A percentile compares a stretch with the other conserved stretches of the same genome.
phyloP scores from a whole-genome alignment of 2,888 invertebrate species.

The Eudasyphora cyanicolor region DNA sequence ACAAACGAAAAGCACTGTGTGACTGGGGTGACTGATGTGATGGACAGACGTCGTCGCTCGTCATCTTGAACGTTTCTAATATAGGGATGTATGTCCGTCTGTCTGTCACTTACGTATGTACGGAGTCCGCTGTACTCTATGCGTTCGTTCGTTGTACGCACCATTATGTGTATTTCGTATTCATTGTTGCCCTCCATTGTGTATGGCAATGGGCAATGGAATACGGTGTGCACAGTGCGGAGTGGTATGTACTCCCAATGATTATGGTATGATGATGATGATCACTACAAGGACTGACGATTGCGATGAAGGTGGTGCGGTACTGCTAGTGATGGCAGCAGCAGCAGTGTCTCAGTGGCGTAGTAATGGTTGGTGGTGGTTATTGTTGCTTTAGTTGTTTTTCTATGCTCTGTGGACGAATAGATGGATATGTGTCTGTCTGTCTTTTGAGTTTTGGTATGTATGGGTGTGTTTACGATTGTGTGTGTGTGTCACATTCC shows the following conservation, averaged over 20 bases:
- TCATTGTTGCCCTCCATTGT: slow-evolving; percentile 64
- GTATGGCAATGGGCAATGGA: slow-evolving; percentile 38
- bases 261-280: slow-evolving; percentile 61
- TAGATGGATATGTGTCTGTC: slow-evolving; percentile 32
- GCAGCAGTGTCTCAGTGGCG: no score
- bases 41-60: slow-evolving; percentile 77
- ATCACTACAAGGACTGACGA: no score
- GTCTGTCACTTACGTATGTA: slow-evolving; percentile 37
- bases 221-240: slow-evolving; percentile 51
- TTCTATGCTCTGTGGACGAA: slow-evolving; percentile 27
- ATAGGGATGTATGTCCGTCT: no score
- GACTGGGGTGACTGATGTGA: slow-evolving; percentile 74
- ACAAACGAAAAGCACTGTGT: slow-evolving; percentile 4
- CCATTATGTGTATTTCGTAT: slow-evolving; percentile 69
- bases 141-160: slow-evolving; percentile 72
- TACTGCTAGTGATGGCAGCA: no score
- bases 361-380: slow-evolving; percentile 49
- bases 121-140: no score
- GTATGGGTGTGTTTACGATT: slow-evolving; percentile 69
- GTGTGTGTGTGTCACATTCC: slow-evolving; percentile 80
- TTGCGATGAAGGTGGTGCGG: slow-evolving; percentile 70
- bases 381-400: slow-evolving; percentile 28
- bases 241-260: slow-evolving; percentile 63
- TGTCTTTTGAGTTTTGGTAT: no score
- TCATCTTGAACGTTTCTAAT: slow-evolving; percentile 75